phyloP scores from a whole-genome alignment of 2,113 vertebrate species.

The Indri indri region DNA sequence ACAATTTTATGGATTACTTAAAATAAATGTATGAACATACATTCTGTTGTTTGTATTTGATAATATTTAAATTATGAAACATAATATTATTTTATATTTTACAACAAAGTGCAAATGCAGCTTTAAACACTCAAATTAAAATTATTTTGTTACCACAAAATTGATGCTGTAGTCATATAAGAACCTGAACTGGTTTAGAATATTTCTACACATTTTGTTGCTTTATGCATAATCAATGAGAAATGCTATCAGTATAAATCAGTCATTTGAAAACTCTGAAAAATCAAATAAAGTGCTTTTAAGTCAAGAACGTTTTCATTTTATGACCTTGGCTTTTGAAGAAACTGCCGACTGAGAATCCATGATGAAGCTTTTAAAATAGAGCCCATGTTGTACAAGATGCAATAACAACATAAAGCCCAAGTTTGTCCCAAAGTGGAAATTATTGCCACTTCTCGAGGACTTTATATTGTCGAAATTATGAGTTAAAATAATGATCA shows the following conservation, averaged over 20 bases:
- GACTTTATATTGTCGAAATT: background rate
- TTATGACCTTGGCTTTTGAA: background rate
- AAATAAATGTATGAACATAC: background rate
- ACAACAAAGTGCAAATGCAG: background rate
- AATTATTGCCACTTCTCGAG: background rate
- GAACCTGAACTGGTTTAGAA: background rate
- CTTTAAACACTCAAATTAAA: slow-evolving; percentile 13
- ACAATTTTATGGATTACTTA: background rate
- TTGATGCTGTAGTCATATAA: background rate
- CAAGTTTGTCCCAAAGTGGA: background rate
- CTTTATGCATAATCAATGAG: background rate
- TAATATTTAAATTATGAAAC: slow-evolving; percentile 15
- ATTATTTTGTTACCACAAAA: background rate
- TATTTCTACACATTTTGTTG: background rate
- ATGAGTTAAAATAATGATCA: background rate
- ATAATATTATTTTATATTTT: background rate
- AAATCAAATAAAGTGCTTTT: background rate
- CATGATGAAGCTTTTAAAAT: background rate
- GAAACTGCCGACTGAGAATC: background rate
- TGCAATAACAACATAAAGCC: background rate
- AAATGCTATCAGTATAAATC: background rate
- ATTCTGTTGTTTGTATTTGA: slow-evolving; percentile 26
- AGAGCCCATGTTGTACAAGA: background rate
- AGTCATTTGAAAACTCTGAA: background rate
- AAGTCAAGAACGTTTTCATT: background rate